Percentiles rank a stretch among this genome's conserved stretches.
Conservation (phyloP, 2,888 invertebrate species). For the Orchestes rusci region DNA sequence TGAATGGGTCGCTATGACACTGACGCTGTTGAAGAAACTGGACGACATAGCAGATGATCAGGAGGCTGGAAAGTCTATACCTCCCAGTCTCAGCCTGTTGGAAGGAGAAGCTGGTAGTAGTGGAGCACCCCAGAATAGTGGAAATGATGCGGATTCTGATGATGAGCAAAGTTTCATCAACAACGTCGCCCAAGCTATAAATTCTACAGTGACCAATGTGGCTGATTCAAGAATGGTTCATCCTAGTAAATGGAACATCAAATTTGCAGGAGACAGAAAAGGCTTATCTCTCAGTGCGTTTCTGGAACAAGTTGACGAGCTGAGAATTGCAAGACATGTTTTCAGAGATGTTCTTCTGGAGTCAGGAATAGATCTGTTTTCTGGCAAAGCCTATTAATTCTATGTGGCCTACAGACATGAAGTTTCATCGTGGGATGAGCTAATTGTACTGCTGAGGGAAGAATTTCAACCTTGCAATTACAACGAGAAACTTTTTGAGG, state of each 20-base stretch:
- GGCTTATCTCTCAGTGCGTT: not conserved
- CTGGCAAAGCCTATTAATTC: not conserved
- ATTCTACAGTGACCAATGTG: too few relatives aligned
- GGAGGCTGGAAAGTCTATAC: too few relatives aligned
- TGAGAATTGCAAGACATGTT: not conserved
- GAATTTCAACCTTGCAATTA: not conserved
- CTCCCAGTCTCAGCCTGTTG: too few relatives aligned
- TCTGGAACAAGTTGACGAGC: not conserved
- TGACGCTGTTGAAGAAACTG: too few relatives aligned
- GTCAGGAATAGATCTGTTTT: not conserved
- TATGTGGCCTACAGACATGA: not conserved
- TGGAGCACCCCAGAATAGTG: too few relatives aligned
- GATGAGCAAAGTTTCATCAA: too few relatives aligned
- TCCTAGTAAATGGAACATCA: not conserved
- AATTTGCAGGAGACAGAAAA: not conserved
- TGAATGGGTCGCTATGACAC: too few relatives aligned
- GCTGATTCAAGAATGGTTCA: not conserved
- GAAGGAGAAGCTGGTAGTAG: too few relatives aligned
- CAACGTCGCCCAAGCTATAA: too few relatives aligned
- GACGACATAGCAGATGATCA: too few relatives aligned
- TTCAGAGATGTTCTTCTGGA: not conserved
- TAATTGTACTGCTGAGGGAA: not conserved
- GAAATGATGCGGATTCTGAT: too few relatives aligned
- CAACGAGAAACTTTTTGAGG: not conserved
- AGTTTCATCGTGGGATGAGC: not conserved